Base-by-base conservation (phyloP, 2,113 vertebrate species). In the Grammomys dolichurus region DNA sequence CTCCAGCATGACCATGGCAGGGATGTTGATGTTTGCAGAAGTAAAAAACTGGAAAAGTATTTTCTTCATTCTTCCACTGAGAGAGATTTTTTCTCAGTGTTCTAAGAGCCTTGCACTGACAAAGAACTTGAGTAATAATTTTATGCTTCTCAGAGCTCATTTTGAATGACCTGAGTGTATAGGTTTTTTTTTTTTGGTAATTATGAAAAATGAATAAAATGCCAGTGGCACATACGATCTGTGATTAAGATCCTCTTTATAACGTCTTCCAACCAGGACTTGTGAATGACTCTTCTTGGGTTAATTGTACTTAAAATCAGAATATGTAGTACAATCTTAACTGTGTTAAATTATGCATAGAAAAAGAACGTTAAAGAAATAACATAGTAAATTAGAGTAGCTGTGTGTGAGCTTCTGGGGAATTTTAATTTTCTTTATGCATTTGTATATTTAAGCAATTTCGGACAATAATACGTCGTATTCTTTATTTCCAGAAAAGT, bases 241-340 rank as follows among this genome's bases (percentile, higher is more conserved):
- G 93, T 97, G 96, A 97, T 96, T 94, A 94, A 96, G 90, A 96
- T 33, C 70, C 70, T 97, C 65, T 91, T 95, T 97, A 92, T 96
- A 97, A 94, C 28, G 72, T 96, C 76, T 96, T 97, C 58, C 70
- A 95, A 69, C 78, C 90, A 92, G 84, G 90, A 94, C 93, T 94
- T 95, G 82, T 93, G 90, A 94, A 51, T 96, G 87, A 97, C 88
- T 97, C 87, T 96, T 97, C 90, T 93, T 97, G 90, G 70, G 87
- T 95, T 97, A 97, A 97, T 96, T 98, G 80, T 97, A 97, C 92
- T 98, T 96, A 98, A 94, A 96, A 96, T 95, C 91, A 91, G 95
- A 95, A 96, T 97, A 90, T 90, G 75, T 97, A 96, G 94, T 96
- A 93, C 89, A 95, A 93, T 96, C 75, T 96, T 97, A 91, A 94